Percentiles rank a stretch among this genome's conserved stretches.
phyloP scores from a whole-genome alignment of 2,113 vertebrate genomes.

The Camarhynchus parvulus region DNA sequence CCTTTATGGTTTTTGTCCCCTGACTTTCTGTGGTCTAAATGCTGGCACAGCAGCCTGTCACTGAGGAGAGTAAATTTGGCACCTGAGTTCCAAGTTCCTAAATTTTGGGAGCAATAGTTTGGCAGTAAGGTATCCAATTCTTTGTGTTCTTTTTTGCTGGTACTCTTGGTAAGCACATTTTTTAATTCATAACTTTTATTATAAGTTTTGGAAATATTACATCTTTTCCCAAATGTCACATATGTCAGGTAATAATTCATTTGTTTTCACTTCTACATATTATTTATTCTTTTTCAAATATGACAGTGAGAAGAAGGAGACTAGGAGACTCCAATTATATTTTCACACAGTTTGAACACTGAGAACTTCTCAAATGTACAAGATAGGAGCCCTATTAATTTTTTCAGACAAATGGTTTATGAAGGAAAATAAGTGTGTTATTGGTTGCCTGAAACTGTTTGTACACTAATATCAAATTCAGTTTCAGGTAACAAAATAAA shows the following conservation, averaged over 20 bases:
- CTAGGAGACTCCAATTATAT: background rate
- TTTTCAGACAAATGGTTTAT: constrained; percentile 17
- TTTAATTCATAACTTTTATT: background rate
- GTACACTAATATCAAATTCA: background rate
- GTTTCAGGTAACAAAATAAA: background rate
- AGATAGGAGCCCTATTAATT: background rate
- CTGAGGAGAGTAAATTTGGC: background rate
- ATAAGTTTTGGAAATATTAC: background rate
- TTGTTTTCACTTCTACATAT: background rate
- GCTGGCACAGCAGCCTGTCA: background rate
- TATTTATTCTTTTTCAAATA: background rate
- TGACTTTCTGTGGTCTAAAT: background rate
- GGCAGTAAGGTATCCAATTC: background rate
- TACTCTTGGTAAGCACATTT: background rate
- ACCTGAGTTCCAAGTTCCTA: background rate
- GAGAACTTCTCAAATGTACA: background rate
- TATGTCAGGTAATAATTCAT: background rate
- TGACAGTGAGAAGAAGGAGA: background rate
- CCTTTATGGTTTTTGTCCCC: background rate
- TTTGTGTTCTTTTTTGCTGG: background rate
- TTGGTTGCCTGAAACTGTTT: background rate
- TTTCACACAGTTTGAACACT: background rate
- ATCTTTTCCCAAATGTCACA: background rate
- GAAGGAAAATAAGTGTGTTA: background rate
- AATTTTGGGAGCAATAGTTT: background rate